Conservation (phyloP, 2,113 vertebrate genomes). For the Lanius ludovicianus region DNA sequence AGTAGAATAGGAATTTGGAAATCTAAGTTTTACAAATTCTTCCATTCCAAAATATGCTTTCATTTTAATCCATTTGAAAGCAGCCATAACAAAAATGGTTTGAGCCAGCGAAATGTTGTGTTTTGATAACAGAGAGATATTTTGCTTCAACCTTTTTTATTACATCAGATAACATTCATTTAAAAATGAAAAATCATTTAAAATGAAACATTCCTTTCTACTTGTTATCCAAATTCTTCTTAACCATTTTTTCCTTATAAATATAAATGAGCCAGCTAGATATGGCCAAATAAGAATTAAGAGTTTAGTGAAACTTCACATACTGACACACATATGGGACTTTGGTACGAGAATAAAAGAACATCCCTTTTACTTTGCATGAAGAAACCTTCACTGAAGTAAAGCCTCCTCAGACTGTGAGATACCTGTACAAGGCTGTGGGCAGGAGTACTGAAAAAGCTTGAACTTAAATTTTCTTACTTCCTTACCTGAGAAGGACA, state of each 20-base stretch:
- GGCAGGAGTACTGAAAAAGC: neutral
- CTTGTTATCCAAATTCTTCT: neutral
- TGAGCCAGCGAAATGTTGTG: constrained; percentile 13
- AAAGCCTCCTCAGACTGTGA: neutral
- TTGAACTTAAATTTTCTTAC: neutral
- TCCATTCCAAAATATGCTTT: constrained; percentile 28
- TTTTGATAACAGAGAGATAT: constrained; percentile 46
- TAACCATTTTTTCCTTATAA: neutral
- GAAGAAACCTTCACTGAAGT: neutral
- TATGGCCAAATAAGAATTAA: neutral
- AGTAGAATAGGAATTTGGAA: constrained; percentile 16
- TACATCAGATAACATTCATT: constrained; percentile 35
- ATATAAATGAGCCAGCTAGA: neutral
- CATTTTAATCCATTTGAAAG: constrained; percentile 3
- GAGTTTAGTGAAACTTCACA: neutral
- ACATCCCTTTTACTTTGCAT: neutral
- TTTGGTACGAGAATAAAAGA: neutral
- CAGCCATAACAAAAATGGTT: constrained; percentile 54
- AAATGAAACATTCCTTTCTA: constrained; percentile 43
- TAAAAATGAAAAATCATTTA: constrained; percentile 41
- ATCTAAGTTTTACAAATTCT: constrained; percentile 13
- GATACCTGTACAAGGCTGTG: neutral
- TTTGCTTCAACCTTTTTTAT: constrained; percentile 44
- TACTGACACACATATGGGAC: neutral
- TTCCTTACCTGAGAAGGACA: neutral